Base-by-base conservation (phyloP, 2,797 vertebrate genomes). In the Urosaurus nigricauda region DNA sequence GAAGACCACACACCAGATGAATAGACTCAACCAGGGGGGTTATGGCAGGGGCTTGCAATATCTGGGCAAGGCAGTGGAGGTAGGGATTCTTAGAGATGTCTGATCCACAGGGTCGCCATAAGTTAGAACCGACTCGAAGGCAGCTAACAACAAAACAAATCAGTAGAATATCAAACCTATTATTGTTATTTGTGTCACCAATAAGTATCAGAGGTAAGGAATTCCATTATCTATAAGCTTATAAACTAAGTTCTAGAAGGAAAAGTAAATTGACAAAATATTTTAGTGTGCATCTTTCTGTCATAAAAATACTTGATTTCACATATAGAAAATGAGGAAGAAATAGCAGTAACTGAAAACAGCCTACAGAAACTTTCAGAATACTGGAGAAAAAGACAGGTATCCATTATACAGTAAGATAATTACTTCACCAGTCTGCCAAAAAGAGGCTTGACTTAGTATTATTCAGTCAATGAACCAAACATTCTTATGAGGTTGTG, bases 401-500 rank as follows among this genome's bases (percentile, higher is more conserved):
- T 92, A 88, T 90, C 93, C 94, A 88, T 81, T 94, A 91, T 19
- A 84, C 82, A 95, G 79, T 85, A 93, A 75, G 29, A 83, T 35
- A 79, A 93, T 89, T 90, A 88, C 87, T 92, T 94, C 87, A 94
- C 81, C 95, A 93, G 89, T 73, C 92, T 94, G 92, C 93, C 85
- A 88, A 92, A 93, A 93, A 93, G 77, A 92, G 92, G 80, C 83
- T 92, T 94, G 95, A 79, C 56, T 75, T 63, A 37, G 37, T 60
- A 60, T 47, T 58, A 88, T 19, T 58, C n/a, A 75, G 58, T 21
- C 58, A 74, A 29, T 37, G 32, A 65, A 21, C 68, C 71, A 51
- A 47, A 83, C 24, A 63, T 14, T 11, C 14, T 60, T 17, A 87
- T 74, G n/a, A 60, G 43, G 8, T 70, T 56, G 32, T n/a, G 7